These are phyloP conservation scores for Lucifuga dentata DNA, from an alignment of 2,113 vertebrate species.

Conservation along the genomic window DNA sequence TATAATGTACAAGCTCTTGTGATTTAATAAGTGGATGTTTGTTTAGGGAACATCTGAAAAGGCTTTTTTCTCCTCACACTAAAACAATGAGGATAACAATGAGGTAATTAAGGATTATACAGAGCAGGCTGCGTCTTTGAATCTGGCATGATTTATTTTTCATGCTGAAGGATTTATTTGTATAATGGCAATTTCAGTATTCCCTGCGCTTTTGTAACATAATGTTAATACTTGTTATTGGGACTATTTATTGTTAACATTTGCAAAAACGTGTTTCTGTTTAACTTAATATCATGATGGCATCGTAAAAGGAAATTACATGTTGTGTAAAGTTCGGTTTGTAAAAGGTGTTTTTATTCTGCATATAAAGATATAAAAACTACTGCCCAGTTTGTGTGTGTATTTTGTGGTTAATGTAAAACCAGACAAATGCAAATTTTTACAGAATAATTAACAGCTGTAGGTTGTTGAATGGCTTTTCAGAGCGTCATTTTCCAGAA, in stretches of 20 bases:
- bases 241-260: slow-evolving; percentile 86
- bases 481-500: no score
- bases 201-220: slow-evolving; percentile 81
- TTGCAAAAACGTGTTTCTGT: slow-evolving; percentile 69
- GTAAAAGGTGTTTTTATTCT: slow-evolving; percentile 81
- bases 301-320: slow-evolving; percentile 65
- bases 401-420: not conserved
- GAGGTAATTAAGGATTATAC: slow-evolving; percentile 36
- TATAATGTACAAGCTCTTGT: slow-evolving; percentile 36
- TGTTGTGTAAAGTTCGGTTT: slow-evolving; percentile 75
- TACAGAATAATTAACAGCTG: not conserved
- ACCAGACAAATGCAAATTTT: slow-evolving; percentile 1
- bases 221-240: slow-evolving; percentile 84
- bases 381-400: slow-evolving; percentile 10
- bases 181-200: slow-evolving; percentile 76
- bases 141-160: slow-evolving; percentile 25
- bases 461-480: not conserved
- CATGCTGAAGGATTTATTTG: slow-evolving; percentile 61
- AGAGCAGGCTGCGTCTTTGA: slow-evolving; percentile 47
- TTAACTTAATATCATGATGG: slow-evolving; percentile 77
- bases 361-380: slow-evolving; percentile 82
- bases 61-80: slow-evolving; percentile 43
- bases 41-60: slow-evolving; percentile 38
- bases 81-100: slow-evolving; percentile 33
- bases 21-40: not conserved